Percentiles rank a stretch among this genome's conserved stretches.
phyloP scores from a whole-genome alignment of 2,113 vertebrate genomes.

The Steatornis caripensis region DNA sequence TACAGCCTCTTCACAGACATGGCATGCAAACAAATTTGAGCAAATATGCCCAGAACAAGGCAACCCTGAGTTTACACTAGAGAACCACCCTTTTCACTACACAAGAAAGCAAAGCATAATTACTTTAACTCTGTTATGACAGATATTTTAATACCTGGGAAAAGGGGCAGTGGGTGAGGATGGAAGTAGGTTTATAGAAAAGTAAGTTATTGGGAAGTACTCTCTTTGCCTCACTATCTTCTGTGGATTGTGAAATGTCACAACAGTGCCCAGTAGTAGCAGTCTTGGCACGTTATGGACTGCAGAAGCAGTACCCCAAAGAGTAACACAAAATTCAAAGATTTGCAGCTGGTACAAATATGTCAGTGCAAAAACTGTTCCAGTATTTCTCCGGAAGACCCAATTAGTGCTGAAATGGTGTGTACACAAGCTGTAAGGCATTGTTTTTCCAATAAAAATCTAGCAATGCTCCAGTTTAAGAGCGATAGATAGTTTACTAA shows the following conservation, averaged over 20 bases:
- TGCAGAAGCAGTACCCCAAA: not conserved
- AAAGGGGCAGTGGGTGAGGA: not conserved
- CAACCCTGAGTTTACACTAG: not conserved
- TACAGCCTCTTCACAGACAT: not conserved
- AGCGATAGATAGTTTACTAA: not conserved
- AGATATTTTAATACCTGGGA: not conserved
- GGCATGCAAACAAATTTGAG: not conserved
- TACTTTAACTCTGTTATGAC: not conserved
- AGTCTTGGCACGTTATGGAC: not conserved
- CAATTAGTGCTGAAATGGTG: not conserved
- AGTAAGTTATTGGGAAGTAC: not conserved
- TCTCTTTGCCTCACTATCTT: not conserved
- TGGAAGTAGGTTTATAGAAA: not conserved
- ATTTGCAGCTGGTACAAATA: not conserved
- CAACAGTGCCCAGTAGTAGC: not conserved
- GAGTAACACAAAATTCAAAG: not conserved
- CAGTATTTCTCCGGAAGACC: not conserved
- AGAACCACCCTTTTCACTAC: not conserved
- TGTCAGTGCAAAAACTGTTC: not conserved
- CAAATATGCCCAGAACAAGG: not conserved
- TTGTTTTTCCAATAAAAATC: not conserved
- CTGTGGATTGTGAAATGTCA: not conserved
- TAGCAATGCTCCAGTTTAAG: not conserved
- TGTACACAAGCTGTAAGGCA: not conserved
- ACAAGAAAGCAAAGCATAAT: not conserved